Evolutionary conservation across 2,888 invertebrate species (phyloP).

Genomic region (Bembecia ichneumoniformis): DNA sequence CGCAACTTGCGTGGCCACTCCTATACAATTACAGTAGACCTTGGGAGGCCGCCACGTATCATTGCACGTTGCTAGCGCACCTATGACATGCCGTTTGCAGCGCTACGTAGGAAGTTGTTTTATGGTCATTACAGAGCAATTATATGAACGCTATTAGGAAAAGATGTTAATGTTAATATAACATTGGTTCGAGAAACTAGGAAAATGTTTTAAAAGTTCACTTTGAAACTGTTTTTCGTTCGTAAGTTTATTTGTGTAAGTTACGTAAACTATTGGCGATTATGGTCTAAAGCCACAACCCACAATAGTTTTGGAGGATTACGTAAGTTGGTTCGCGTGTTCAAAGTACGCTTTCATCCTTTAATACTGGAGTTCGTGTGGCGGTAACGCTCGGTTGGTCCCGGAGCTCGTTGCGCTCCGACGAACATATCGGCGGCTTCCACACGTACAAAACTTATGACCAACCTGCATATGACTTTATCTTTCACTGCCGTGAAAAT

Average conservation of each 20-base stretch:
- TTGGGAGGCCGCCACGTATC: conserved; percentile 22
- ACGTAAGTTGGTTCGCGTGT: conserved; percentile 2
- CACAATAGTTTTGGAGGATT: conserved; percentile 3
- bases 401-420: conserved; percentile 41
- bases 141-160: conserved; percentile 5
- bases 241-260: too few species aligned
- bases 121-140: conserved; percentile 40
- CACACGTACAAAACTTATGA: not conserved
- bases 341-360: conserved; percentile 6
- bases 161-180: too few species aligned
- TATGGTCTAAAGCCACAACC: not conserved
- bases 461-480: too few species aligned
- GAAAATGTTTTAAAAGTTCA: too few species aligned
- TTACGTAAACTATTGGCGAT: not conserved
- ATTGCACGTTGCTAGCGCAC: conserved; percentile 9
- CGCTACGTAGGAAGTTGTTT: conserved; percentile 41
- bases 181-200: too few species aligned
- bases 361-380: conserved; percentile 30
- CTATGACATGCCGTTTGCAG: conserved; percentile 24
- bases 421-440: conserved; percentile 19
- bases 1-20: conserved; percentile 6
- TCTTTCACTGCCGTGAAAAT: too few species aligned
- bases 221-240: too few species aligned
- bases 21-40: conserved; percentile 28
- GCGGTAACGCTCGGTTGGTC: conserved; percentile 40